These are phyloP conservation scores for Entomobrya multifasciata DNA, from an alignment of 2,888 invertebrate genomes.

Conservation along the genomic window DNA sequence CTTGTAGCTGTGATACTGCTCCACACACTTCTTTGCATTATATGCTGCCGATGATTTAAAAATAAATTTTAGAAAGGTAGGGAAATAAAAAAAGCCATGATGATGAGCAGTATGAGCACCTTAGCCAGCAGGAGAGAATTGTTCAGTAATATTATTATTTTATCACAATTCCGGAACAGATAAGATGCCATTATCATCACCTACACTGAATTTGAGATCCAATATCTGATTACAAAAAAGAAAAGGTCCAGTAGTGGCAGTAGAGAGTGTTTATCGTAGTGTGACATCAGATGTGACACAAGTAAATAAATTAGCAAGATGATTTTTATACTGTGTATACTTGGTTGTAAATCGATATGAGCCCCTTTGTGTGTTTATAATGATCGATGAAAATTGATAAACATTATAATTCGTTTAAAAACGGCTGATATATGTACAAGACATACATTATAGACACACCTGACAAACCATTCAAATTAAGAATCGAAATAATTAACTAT, in stretches of 20 bases:
- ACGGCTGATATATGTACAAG: neutral
- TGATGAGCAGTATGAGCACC: neutral
- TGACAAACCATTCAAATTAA: slow-evolving; percentile 60
- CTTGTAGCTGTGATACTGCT: neutral
- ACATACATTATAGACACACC: slow-evolving; percentile 19
- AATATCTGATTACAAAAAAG: neutral
- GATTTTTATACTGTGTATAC: slow-evolving; percentile 40
- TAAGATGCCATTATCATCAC: slow-evolving; percentile 34
- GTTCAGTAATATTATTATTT: neutral
- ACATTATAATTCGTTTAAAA: neutral
- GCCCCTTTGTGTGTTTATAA: slow-evolving; percentile 59
- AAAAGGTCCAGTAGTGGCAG: neutral
- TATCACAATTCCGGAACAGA: slow-evolving; percentile 27
- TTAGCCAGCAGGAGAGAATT: neutral
- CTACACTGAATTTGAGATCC: slow-evolving; percentile 13
- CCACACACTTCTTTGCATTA: too few relatives aligned
- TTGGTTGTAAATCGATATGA: slow-evolving; percentile 63
- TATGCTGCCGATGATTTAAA: too few relatives aligned
- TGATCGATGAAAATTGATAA: slow-evolving; percentile 49
- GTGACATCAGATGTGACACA: slow-evolving; percentile 30
- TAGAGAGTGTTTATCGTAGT: slow-evolving; percentile 8
- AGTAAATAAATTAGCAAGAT: slow-evolving; percentile 40
- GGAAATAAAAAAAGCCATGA: neutral
- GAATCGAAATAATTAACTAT: slow-evolving; percentile 51
- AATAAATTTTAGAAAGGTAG: neutral